Evolutionary conservation across 2,888 invertebrate genomes (phyloP), one percentile per base, ranked within the genome.

Genomic region (Drepanosiphum platanoidis): DNA sequence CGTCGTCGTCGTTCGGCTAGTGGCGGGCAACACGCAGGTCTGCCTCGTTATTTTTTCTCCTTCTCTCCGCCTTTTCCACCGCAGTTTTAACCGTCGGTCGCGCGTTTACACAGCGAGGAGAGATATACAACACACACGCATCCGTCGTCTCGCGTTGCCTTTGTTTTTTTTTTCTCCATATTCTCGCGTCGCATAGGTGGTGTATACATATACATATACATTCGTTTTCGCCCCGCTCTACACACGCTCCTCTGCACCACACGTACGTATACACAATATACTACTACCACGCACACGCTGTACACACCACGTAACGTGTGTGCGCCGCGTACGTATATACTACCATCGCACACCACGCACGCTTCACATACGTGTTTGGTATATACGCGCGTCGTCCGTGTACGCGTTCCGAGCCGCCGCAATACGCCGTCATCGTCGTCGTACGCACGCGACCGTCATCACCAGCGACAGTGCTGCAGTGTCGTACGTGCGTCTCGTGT

Each of bases 1-100:
- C 89, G 88, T 89, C 90, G 88, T 90, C 90, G 88, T 86, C 86
- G 74, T 86, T 84, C 84, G 84, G 77, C 84, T 84, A 84, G 84
- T 68, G 77, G 84, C 84, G 84, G 84, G 84, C 77, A 84, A 84
- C 77, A 84, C 84, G 84, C 84, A 84, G 77, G 84, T 84, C 84
- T 77, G 84, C 77, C 84, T 84, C 84, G 84, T 84, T 84, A 84
- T 84, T 84, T 84, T 80, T 84, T 84, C 84, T 84, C 84, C 84
- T 84, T 84, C 84, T 84, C 84, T 84, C 84, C 84, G 84, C 84
- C 84, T 84, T 77, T 84, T 84, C 84, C 84, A 84, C 75, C 68
- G 66, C 75, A 84, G 84, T 84, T 84, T 84, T 84, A 84, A 84
- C 84, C 84, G 84, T 84, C 84, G 84, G 46, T 58, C 75, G 75